phyloP scores from a whole-genome alignment of 2,888 invertebrate species.

The Mesorhabditis spiculigera region DNA sequence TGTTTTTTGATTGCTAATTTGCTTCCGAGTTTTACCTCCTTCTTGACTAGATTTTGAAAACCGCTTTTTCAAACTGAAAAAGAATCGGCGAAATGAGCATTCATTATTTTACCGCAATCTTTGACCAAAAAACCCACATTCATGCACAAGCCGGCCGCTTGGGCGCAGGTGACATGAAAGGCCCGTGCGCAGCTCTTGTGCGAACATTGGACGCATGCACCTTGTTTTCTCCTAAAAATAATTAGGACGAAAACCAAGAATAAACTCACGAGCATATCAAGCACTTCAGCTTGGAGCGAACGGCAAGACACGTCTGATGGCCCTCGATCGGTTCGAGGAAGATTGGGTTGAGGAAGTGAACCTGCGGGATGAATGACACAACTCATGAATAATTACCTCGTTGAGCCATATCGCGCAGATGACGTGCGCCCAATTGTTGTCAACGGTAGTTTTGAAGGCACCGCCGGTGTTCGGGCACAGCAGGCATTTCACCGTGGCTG shows the following conservation, averaged over 20 bases:
- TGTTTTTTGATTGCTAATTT: too few relatives aligned
- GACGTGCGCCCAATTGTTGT: conserved; percentile 94
- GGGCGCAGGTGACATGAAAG: conserved; percentile 98
- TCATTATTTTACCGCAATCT: too few relatives aligned
- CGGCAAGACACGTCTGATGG: conserved; percentile 20
- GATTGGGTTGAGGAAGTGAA: conserved; percentile 83
- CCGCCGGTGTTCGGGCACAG: conserved; percentile 96
- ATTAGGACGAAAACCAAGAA: neutral
- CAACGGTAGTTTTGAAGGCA: conserved; percentile 91
- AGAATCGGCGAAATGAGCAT: too few relatives aligned
- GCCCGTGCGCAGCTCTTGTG: conserved; percentile 67
- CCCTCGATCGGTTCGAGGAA: conserved; percentile 86
- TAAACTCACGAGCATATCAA: conserved; percentile 73
- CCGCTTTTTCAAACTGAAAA: too few relatives aligned
- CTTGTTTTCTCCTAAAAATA: conserved; percentile 28
- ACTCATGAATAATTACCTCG: conserved; percentile 70
- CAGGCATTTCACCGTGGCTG: conserved; percentile 87
- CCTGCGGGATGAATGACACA: conserved; percentile 16
- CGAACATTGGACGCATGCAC: conserved; percentile 40
- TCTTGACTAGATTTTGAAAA: too few relatives aligned
- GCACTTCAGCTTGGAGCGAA: conserved; percentile 86
- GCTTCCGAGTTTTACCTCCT: too few relatives aligned
- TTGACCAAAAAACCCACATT: conserved; percentile 61
- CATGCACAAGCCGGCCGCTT: conserved; percentile 87
- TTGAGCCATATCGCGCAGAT: conserved; percentile 99